Conservation (phyloP, 2,113 vertebrate species). For the Centropus unirufus region DNA sequence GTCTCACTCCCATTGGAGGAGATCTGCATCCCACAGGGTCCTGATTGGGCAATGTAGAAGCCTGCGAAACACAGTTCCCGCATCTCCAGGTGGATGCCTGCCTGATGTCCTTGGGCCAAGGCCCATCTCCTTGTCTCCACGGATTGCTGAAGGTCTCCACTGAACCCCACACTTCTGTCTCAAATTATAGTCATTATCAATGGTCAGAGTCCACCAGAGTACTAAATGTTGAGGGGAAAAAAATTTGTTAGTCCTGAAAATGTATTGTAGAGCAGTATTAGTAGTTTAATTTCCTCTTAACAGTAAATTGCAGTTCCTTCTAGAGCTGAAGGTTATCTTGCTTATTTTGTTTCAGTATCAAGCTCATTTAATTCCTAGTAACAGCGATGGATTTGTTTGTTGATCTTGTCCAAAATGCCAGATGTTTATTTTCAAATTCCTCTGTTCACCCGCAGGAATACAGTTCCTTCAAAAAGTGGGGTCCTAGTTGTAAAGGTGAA, state of each 20-base stretch:
- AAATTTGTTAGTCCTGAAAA: neutral
- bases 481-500: neutral
- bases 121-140: too few relatives aligned
- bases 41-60: too few relatives aligned
- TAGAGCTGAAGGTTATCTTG: neutral
- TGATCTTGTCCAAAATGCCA: neutral
- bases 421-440: neutral
- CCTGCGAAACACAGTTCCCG: too few relatives aligned
- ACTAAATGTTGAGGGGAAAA: neutral
- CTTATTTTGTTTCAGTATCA: neutral
- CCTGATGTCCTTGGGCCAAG: too few relatives aligned
- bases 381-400: neutral
- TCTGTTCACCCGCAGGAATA: neutral
- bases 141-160: too few relatives aligned
- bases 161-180: neutral
- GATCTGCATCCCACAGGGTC: too few relatives aligned
- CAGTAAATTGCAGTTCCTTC: neutral
- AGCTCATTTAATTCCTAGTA: neutral
- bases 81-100: too few relatives aligned
- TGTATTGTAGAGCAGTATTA: neutral
- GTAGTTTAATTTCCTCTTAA: neutral
- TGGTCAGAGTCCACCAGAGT: neutral
- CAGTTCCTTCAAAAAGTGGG: neutral
- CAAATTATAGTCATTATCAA: neutral
- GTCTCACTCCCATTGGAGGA: too few relatives aligned